Conservation (phyloP, 2,113 vertebrate genomes). For the Corythornis madagascariensis region DNA sequence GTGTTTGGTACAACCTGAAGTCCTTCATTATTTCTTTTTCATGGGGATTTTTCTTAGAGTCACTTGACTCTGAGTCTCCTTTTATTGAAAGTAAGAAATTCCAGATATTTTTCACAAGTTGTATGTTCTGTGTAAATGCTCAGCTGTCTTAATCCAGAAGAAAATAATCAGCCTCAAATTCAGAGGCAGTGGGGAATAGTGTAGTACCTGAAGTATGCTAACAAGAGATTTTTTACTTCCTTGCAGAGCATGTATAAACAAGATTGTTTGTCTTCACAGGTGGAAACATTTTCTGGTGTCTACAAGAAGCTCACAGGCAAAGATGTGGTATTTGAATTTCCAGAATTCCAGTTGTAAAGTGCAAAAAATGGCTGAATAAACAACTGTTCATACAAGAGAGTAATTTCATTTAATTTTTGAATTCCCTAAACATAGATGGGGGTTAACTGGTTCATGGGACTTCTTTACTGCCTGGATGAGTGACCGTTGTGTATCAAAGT, state of each 20-base stretch:
- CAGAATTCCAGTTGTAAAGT: constrained; percentile 96
- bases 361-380: constrained; percentile 89
- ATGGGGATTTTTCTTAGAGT: neutral
- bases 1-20: neutral
- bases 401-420: constrained; percentile 47
- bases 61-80: neutral
- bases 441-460: neutral
- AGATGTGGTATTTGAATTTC: constrained; percentile 98
- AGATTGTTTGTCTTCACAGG: constrained; percentile 75
- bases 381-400: constrained; percentile 73
- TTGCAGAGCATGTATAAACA: neutral
- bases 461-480: neutral
- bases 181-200: neutral
- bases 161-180: neutral
- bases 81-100: neutral
- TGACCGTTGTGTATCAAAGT: neutral
- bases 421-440: neutral
- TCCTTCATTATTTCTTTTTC: neutral
- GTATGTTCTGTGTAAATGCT: neutral
- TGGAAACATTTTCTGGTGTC: constrained; percentile 98
- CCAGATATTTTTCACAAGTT: neutral
- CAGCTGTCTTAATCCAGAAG: neutral
- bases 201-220: neutral
- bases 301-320: constrained; percentile 99
- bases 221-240: neutral